Evolutionary conservation across 2,888 invertebrate species (phyloP).

Genomic region (Isoperla grammatica): DNA sequence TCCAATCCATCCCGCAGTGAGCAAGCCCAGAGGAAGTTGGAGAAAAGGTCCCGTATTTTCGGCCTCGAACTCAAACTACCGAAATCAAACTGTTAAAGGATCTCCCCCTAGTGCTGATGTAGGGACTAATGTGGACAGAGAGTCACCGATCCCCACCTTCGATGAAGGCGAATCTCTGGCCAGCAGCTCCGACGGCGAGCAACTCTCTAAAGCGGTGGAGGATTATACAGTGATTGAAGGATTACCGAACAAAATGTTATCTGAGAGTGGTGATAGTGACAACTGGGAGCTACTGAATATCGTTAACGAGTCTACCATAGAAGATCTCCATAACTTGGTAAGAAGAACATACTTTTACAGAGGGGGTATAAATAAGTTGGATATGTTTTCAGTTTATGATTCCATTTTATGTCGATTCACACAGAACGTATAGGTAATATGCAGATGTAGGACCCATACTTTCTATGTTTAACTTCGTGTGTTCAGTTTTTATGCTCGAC

Average conservation of each 20-base stretch:
- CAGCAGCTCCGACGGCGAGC: conserved; percentile 35
- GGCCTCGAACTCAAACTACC: background rate
- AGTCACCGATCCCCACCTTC: conserved; percentile 13
- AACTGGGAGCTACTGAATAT: conserved; percentile 58
- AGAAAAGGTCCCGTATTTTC: conserved; percentile 10
- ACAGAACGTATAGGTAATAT: too few relatives aligned
- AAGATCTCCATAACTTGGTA: conserved; percentile 63
- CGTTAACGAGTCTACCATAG: conserved; percentile 54
- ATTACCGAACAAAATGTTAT: background rate
- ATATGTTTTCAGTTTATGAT: too few relatives aligned
- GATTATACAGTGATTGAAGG: background rate
- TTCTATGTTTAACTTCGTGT: too few relatives aligned
- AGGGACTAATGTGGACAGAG: background rate
- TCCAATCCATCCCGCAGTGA: conserved; percentile 23
- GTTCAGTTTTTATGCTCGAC: too few relatives aligned
- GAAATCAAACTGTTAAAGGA: background rate
- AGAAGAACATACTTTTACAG: too few relatives aligned
- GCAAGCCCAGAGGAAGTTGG: conserved; percentile 18
- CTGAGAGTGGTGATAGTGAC: background rate
- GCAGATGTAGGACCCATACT: too few relatives aligned
- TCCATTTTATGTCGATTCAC: too few relatives aligned
- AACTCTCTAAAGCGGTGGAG: conserved; percentile 16
- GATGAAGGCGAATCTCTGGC: conserved; percentile 36
- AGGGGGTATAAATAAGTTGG: too few relatives aligned
- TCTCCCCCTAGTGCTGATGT: background rate